These are phyloP conservation scores for Lipotes vexillifer DNA, from an alignment of 2,113 vertebrate genomes.

Conservation along the genomic window DNA sequence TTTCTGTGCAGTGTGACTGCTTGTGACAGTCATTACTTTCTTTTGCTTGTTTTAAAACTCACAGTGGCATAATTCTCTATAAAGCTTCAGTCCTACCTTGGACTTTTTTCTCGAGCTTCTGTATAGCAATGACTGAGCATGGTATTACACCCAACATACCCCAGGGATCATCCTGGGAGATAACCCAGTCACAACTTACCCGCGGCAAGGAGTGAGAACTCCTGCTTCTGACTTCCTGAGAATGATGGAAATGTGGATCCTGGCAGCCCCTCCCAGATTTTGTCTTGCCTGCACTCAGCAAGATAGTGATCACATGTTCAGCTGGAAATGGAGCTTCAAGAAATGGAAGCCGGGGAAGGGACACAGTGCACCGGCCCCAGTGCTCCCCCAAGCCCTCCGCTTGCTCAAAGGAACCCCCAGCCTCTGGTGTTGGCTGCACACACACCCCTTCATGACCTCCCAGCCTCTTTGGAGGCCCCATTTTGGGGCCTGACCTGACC, in stretches of 20 bases:
- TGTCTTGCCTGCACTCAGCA: not conserved
- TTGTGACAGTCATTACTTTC: no score
- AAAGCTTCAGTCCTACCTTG: not conserved
- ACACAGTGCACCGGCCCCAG: rapidly evolving
- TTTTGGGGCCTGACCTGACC: not conserved
- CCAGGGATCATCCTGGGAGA: not conserved
- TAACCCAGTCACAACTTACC: not conserved
- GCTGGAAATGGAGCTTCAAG: not conserved
- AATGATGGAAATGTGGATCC: not conserved
- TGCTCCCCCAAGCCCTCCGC: no score
- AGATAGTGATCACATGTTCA: not conserved
- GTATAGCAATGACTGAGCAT: not conserved
- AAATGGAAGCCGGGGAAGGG: not conserved
- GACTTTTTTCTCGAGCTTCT: not conserved
- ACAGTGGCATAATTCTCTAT: not conserved
- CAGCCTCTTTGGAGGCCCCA: not conserved
- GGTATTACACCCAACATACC: not conserved
- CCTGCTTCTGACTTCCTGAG: not conserved
- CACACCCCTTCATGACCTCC: rapidly evolving
- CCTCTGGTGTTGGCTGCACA: rapidly evolving
- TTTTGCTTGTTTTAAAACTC: no score
- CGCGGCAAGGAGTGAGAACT: not conserved
- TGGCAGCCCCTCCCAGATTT: not conserved
- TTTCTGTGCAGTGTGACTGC: no score
- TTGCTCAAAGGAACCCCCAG: not conserved